Evolutionary conservation across 2,113 vertebrate species (phyloP), one percentile per base, ranked within the genome.

Genomic region (Hyla sarda): DNA sequence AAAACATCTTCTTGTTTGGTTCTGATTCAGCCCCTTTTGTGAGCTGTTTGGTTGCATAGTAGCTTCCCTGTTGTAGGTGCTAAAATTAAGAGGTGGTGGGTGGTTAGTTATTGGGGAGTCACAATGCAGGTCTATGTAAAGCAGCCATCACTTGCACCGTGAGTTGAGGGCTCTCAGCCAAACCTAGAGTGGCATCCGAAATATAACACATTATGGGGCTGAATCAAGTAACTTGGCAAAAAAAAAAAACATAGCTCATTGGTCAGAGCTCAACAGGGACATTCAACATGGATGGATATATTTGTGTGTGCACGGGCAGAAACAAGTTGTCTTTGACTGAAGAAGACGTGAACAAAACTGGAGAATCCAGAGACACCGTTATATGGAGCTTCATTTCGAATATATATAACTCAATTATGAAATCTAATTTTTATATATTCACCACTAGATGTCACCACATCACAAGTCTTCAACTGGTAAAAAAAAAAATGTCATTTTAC

Each of bases 1-100:
- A 81, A 81, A 16, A 81, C 78, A 81, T 81, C 78, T 47, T 60
- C 54, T n/a, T 47, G 37, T 25, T 45, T 45, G 37, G 3, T 25
- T n/a, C 23, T 60, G 9, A 10, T 65, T 60, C 78, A 65, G 77
- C 54, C 56, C 37, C n/a, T 79, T 30, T 77, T 77, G 28, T 28
- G 14, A 50, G 25, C 73, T 28, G n/a, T n/a, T 37, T 47, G 2
- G 23, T 77, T 14, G 30, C n/a, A 76, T 9, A 76, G 73, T 28
- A 41, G 50, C 11, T 37, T 80, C 8, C 7, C 56, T 60, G 13
- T 25, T 60, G 32, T 60, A 58, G 32, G 19, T 37, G 30, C 25
- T 14, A 34, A 69, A 19, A 34, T 69, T 9, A 34, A 21, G 30
- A 37, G 56, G 13, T 12, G 56, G 54, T 78, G 77, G 77, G 32